Conservation (phyloP, 2,888 invertebrate species). For the Embidobia sp. region DNA sequence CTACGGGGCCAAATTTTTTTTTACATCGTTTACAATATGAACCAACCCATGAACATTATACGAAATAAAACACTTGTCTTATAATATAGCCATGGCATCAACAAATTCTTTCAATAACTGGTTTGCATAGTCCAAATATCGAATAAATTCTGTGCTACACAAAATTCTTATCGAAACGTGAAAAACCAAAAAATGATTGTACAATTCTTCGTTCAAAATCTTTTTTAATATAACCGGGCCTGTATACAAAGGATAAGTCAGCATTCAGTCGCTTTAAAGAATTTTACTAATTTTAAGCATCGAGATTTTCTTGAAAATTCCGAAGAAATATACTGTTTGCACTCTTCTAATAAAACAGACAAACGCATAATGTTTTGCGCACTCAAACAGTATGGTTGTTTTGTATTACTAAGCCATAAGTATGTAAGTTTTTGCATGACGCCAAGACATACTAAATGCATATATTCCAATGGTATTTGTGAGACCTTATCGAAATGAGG, state of each 20-base stretch:
- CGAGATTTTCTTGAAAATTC: conserved; percentile 45
- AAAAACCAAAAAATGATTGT: conserved; percentile 20
- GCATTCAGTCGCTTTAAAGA: conserved; percentile 35
- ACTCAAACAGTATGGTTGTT: conserved; percentile 29
- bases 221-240: conserved; percentile 33
- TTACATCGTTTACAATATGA: conserved; percentile 30
- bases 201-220: conserved; percentile 4
- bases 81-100: conserved; percentile 16
- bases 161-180: conserved; percentile 20
- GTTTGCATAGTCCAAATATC: conserved; percentile 22
- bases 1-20: conserved; percentile 23
- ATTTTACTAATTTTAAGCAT: conserved; percentile 35
- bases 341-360: conserved; percentile 13
- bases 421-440: conserved; percentile 22
- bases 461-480: conserved; percentile 63
- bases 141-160: conserved; percentile 4
- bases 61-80: conserved; percentile 14
- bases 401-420: conserved; percentile 21
- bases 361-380: background rate
- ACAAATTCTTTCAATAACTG: conserved; percentile 41
- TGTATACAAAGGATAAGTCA: conserved; percentile 41
- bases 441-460: conserved; percentile 42
- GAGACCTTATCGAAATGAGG: conserved; percentile 65
- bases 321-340: conserved; percentile 16
- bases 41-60: conserved; percentile 14